A percentile compares a stretch with the other conserved stretches of the same genome.
phyloP scores from a whole-genome alignment of 2,113 vertebrate species.

The Ailuropoda melanoleuca region DNA sequence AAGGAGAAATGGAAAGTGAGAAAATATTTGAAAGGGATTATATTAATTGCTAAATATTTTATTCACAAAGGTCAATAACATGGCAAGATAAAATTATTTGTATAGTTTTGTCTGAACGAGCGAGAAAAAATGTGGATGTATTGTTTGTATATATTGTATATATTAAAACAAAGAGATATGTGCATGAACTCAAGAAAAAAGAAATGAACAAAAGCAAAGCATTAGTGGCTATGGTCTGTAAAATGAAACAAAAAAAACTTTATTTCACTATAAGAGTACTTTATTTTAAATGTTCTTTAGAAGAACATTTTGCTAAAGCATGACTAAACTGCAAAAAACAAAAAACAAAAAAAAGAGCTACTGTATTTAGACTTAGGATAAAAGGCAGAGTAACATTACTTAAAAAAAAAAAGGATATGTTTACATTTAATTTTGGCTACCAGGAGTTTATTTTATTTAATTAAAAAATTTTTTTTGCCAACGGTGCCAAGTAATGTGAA shows the following conservation, averaged over 20 bases:
- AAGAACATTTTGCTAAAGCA: conserved; percentile 99
- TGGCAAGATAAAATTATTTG: conserved; percentile 99
- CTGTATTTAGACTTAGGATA: conserved; percentile 99
- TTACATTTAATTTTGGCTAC: conserved; percentile 97
- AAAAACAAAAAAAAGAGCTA: conserved; percentile 90
- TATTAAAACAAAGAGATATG: conserved; percentile 98
- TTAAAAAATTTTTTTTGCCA: conserved; percentile 92
- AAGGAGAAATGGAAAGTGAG: conserved; percentile 93
- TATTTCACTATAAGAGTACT: conserved; percentile 99
- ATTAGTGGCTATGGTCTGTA: conserved; percentile 99
- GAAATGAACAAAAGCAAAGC: conserved; percentile 94
- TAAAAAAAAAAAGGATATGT: conserved; percentile 93
- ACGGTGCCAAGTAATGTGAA: conserved; percentile 99
- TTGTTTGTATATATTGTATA: conserved; percentile 99
- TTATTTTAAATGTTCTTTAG: conserved; percentile 99
- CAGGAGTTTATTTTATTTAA: conserved; percentile 91
- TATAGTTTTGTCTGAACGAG: conserved; percentile 99
- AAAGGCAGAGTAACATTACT: conserved; percentile 96
- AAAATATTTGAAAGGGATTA: conserved; percentile 98
- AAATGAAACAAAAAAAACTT: conserved; percentile 96
- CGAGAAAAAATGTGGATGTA: conserved; percentile 97
- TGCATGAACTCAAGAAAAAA: conserved; percentile 99
- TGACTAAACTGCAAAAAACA: conserved; percentile 96
- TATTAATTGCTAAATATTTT: conserved; percentile 98
- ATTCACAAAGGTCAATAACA: conserved; percentile 99